Percentiles rank a stretch among this genome's conserved stretches.
phyloP scores from a whole-genome alignment of 2,797 vertebrate genomes.

The Calcarius lapponicus region DNA sequence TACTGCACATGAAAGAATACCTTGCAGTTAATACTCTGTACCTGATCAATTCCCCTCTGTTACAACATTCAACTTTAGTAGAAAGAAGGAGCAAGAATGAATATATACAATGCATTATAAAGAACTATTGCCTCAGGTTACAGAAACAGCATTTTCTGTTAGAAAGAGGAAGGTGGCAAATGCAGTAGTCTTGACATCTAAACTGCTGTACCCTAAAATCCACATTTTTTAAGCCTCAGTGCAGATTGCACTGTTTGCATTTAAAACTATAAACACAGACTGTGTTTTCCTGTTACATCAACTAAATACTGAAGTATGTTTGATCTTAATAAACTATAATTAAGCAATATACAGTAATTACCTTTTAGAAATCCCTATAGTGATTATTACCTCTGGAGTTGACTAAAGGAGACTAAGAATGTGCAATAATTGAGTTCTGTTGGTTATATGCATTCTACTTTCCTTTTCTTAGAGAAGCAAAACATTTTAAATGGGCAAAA shows the following conservation, averaged over 20 bases:
- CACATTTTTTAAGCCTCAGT: constrained; percentile 8
- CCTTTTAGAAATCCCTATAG: constrained; percentile 73
- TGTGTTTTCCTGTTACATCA: constrained; percentile 45
- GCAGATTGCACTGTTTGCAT: constrained; percentile 8
- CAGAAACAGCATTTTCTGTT: not conserved
- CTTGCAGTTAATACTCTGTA: constrained; percentile 10
- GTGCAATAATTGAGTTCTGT: constrained; percentile 68
- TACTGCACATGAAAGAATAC: constrained; percentile 25
- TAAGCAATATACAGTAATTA: constrained; percentile 76
- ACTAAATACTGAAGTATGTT: constrained; percentile 45
- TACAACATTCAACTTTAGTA: not conserved
- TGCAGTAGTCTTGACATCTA: constrained; percentile 1
- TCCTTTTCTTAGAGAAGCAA: constrained; percentile 44
- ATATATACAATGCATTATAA: not conserved
- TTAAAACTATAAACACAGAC: constrained; percentile 57
- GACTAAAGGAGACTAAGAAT: constrained; percentile 65
- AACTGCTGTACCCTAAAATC: not conserved
- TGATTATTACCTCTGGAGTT: constrained; percentile 72
- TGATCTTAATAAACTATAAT: constrained; percentile 63
- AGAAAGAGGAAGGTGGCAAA: constrained; percentile 9
- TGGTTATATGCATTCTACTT: constrained; percentile 60
- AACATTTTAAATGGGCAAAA: constrained; percentile 49
- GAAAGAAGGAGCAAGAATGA: not conserved
- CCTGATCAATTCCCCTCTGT: not conserved
- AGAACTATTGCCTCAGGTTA: constrained; percentile 32